Conservation (phyloP, 2,797 vertebrate species). For the Valencia hispanica region DNA sequence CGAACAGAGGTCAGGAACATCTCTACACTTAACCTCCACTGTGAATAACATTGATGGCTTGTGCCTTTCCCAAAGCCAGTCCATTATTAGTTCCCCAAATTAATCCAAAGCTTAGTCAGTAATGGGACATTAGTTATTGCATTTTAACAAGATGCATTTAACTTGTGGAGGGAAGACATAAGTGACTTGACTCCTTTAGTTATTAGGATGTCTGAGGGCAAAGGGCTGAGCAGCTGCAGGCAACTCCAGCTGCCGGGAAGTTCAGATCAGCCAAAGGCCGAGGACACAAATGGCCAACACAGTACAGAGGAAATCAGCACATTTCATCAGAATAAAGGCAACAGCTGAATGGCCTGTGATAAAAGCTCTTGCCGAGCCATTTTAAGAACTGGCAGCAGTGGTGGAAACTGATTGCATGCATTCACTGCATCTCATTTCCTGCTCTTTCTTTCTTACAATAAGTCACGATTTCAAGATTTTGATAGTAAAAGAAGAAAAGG, state of each 20-base stretch:
- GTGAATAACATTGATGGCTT: constrained; percentile 37
- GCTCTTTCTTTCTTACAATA: constrained; percentile 64
- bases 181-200: constrained; percentile 36
- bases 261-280: constrained; percentile 53
- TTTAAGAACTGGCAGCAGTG: constrained; percentile 60
- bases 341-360: constrained; percentile 69
- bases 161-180: constrained; percentile 19
- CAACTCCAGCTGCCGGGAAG: constrained; percentile 67
- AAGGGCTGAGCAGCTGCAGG: constrained; percentile 69
- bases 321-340: constrained; percentile 66
- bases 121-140: constrained; percentile 24
- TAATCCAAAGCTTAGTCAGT: constrained; percentile 38
- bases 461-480: constrained; percentile 50
- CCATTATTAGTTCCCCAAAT: constrained; percentile 42
- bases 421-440: constrained; percentile 74
- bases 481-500: constrained; percentile 15
- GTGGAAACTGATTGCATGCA: constrained; percentile 70
- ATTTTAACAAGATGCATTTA: constrained; percentile 32
- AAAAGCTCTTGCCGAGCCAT: constrained; percentile 68
- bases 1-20: constrained; percentile 38
- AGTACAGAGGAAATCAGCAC: constrained; percentile 66
- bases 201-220: constrained; percentile 51
- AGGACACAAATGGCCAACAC: constrained; percentile 43
- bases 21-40: constrained; percentile 48
- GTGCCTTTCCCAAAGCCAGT: constrained; percentile 40